Base-by-base conservation (phyloP, 2,797 vertebrate species). In the Thaleichthys pacificus region DNA sequence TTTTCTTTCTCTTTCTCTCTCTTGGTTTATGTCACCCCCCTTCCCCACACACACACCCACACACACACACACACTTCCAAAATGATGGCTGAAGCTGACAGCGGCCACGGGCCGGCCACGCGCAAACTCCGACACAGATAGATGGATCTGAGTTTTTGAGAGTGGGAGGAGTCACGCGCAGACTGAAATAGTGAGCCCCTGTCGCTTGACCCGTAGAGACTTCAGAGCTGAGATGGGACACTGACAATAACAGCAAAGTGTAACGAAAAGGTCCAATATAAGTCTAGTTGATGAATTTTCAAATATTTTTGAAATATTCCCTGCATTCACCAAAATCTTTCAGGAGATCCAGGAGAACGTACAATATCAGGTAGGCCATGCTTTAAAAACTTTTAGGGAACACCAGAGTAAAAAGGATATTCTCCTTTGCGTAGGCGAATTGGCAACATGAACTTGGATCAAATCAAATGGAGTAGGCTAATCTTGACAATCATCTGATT, bases 71-170 rank as follows among this genome's bases (percentile, higher is more conserved):
- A 75, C 69, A 63, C 63, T 4, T 12, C 61, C 67, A 61, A 66
- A 72, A 11, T 24, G 8, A 61, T 21, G n/a, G 9, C 54, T 32
- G 32, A 35, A 22, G 32, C 32, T 22, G 66, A 75, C 72, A 77
- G 70, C 47, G 84, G 90, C 87, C 93, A 93, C 92, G 93, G 91
- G 93, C 83, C 88, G 84, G 92, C 89, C 93, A 93, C 93, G 92
- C 89, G 92, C 85, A 70, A 93, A 92, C 89, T 92, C 85, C 69
- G 24, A 42, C 80, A 68, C 21, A 68, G 66, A 70, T 78, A 42
- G 51, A 56, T 69, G 74, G 38, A 71, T 71, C 73, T 74, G 68
- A 71, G 67, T 68, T 66, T 49, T 66, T 49, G 61, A 71, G 38
- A 68, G 77, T 61, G 81, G 82, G 89, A 72, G 91, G 82, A 68